phyloP scores from a whole-genome alignment of 2,797 vertebrate species.

The Chiloscyllium punctatum region DNA sequence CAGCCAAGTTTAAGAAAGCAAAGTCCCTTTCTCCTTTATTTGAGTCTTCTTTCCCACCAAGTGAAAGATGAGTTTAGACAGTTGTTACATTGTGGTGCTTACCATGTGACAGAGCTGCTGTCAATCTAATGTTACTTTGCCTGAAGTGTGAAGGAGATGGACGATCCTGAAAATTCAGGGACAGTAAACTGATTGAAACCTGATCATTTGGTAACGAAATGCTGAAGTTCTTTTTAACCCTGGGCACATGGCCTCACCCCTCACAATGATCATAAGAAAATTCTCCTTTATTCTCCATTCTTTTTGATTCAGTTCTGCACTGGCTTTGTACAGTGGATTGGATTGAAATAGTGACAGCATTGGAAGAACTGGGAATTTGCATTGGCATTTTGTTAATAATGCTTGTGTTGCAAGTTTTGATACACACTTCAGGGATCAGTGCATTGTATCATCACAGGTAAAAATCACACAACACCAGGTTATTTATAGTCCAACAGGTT shows the following conservation, averaged over 20 bases:
- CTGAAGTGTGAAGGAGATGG: constrained; percentile 54
- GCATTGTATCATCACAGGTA: background rate
- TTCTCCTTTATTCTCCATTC: background rate
- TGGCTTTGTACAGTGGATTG: background rate
- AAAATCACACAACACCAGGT: too few species aligned
- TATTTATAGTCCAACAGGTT: too few species aligned
- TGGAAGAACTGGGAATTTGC: background rate
- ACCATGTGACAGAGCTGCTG: constrained; percentile 48
- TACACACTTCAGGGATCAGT: background rate
- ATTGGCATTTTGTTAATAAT: background rate
- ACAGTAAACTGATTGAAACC: constrained; percentile 45
- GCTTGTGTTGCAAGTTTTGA: background rate
- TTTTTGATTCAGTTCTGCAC: background rate
- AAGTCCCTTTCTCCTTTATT: background rate
- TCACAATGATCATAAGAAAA: background rate
- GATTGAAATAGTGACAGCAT: background rate
- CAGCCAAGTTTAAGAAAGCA: background rate
- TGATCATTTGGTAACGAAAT: background rate
- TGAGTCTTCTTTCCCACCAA: constrained; percentile 16
- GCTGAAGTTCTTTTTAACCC: background rate
- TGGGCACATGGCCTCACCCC: background rate
- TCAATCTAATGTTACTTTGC: constrained; percentile 63
- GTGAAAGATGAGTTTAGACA: constrained; percentile 62
- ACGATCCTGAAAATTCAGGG: constrained; percentile 49
- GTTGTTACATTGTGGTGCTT: constrained; percentile 47